Conservation (phyloP, 2,113 vertebrate genomes). For the Mystacornis crossleyi region DNA sequence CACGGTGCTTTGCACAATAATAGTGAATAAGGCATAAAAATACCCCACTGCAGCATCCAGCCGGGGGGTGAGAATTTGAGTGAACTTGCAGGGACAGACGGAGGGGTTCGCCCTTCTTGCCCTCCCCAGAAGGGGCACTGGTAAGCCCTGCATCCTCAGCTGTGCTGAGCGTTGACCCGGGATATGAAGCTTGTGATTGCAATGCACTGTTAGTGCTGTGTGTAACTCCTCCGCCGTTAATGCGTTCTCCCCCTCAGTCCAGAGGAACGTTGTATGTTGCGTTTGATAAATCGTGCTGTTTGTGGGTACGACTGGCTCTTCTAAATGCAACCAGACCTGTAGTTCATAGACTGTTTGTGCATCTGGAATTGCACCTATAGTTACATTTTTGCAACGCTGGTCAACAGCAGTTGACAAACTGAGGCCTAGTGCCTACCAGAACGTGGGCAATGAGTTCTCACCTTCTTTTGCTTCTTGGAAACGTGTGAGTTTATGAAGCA, state of each 20-base stretch:
- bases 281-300: rapidly evolving
- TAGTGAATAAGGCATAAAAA: background rate
- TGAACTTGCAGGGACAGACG: rapidly evolving
- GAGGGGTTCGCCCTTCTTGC: background rate
- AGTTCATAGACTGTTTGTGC: background rate
- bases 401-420: background rate
- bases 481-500: background rate
- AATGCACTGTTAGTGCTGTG: background rate
- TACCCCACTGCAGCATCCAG: background rate
- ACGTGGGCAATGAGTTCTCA: background rate
- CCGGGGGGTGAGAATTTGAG: rapidly evolving
- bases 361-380: rapidly evolving
- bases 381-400: background rate
- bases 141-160: background rate
- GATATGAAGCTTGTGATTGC: background rate
- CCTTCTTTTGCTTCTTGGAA: background rate
- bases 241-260: background rate
- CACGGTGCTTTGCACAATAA: background rate
- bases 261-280: background rate
- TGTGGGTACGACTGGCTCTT: background rate
- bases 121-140: background rate
- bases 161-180: background rate
- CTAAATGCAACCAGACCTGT: background rate
- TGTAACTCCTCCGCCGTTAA: background rate
- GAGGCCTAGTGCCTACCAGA: background rate